A percentile compares a stretch with the other conserved stretches of the same genome.
These are phyloP conservation scores for Isaurus tuberculatus DNA, from an alignment of 92 coral and sea anemone species.

Conservation along the genomic window DNA sequence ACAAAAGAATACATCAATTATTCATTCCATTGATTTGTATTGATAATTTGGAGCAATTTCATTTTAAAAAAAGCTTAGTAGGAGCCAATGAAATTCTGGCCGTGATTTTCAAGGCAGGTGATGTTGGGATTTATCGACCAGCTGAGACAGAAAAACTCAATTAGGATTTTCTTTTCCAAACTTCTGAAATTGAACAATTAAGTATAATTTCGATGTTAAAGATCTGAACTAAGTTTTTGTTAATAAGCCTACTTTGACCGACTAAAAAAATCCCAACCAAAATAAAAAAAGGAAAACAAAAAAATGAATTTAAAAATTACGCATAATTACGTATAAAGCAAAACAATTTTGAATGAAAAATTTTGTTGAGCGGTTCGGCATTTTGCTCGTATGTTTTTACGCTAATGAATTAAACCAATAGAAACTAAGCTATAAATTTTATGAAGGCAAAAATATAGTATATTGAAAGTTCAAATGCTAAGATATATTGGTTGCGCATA, in stretches of 20 bases:
- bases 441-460: neutral
- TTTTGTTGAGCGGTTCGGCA: neutral
- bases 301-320: neutral
- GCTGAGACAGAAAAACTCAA: slow-evolving; percentile 20
- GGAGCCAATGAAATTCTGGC: slow-evolving; percentile 65
- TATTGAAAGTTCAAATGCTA: neutral
- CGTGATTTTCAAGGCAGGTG: slow-evolving; percentile 25
- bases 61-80: slow-evolving; percentile 36
- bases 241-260: neutral
- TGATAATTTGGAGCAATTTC: slow-evolving; percentile 65
- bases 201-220: neutral
- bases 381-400: neutral
- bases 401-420: neutral
- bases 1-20: slow-evolving; percentile 50
- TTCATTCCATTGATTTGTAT: slow-evolving; percentile 59
- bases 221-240: neutral
- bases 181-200: slow-evolving; percentile 45
- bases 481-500: neutral
- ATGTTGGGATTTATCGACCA: slow-evolving; percentile 4
- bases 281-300: neutral
- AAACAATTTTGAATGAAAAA: neutral
- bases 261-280: slow-evolving; percentile 4
- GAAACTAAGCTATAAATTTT: neutral
- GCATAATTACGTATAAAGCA: no score
- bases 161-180: slow-evolving; percentile 2